Conservation (phyloP, 2,888 invertebrate genomes). For the Drosophila mettleri region DNA sequence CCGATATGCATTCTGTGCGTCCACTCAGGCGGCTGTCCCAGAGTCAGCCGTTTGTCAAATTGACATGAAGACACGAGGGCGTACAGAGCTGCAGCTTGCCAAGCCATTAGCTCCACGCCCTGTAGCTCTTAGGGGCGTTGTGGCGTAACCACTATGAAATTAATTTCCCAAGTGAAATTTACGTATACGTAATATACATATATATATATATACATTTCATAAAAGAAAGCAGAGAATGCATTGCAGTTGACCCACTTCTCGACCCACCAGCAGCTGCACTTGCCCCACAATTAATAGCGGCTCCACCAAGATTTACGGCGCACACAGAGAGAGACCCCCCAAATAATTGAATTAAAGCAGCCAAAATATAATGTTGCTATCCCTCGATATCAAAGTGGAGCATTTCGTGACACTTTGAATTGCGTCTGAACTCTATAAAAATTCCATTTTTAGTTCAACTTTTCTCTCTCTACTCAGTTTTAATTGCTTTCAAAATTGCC, state of each 20-base stretch:
- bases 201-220: slow-evolving; percentile 11
- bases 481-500: slow-evolving; percentile 53
- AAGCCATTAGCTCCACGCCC: slow-evolving; percentile 57
- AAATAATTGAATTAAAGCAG: slow-evolving; percentile 54
- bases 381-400: slow-evolving; percentile 26
- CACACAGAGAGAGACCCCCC: slow-evolving; percentile 2
- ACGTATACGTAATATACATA: slow-evolving; percentile 60
- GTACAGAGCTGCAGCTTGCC: slow-evolving; percentile 58
- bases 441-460: slow-evolving; percentile 1
- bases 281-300: slow-evolving; percentile 37
- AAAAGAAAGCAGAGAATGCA: slow-evolving; percentile 20
- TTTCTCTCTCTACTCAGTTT: slow-evolving; percentile 6
- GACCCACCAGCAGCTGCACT: slow-evolving; percentile 26
- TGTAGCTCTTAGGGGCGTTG: slow-evolving; percentile 1
- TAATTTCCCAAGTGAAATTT: slow-evolving; percentile 80
- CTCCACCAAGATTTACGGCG: slow-evolving; percentile 44
- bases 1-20: slow-evolving; percentile 45
- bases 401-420: slow-evolving; percentile 63
- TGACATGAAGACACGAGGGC: slow-evolving; percentile 47
- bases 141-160: slow-evolving; percentile 73
- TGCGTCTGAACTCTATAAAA: slow-evolving; percentile 39
- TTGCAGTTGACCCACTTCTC: slow-evolving; percentile 62
- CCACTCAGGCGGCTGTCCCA: slow-evolving; percentile 8
- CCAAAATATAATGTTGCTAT: slow-evolving; percentile 13
- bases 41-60: slow-evolving; percentile 43